phyloP scores from a whole-genome alignment of 2,888 invertebrate genomes.

The Melinopterus prodromus region DNA sequence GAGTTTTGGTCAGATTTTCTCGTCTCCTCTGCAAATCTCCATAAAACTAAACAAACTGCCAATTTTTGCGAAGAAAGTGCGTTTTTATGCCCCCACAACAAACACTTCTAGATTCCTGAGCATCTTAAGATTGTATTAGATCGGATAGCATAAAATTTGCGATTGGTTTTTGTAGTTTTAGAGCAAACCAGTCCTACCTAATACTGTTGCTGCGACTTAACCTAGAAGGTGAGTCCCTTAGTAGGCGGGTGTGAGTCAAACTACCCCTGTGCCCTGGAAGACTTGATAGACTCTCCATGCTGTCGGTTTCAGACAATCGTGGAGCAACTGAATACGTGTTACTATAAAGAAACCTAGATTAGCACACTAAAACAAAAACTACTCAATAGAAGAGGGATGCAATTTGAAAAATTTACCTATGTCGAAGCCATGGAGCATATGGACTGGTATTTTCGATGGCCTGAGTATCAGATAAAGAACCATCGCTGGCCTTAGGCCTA shows the following conservation, averaged over 20 bases:
- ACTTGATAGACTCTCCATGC: constrained; percentile 80
- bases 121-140: background rate
- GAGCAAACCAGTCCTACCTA: constrained; percentile 68
- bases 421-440: constrained; percentile 87
- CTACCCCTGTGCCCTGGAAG: constrained; percentile 67
- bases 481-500: constrained; percentile 68
- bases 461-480: constrained; percentile 87
- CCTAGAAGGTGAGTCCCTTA: constrained; percentile 76
- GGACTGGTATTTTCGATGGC: constrained; percentile 84
- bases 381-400: background rate
- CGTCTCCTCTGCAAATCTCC: too few species aligned
- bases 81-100: background rate
- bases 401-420: constrained; percentile 66
- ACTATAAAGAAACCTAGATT: constrained; percentile 59
- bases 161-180: background rate
- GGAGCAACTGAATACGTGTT: constrained; percentile 78
- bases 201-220: constrained; percentile 92
- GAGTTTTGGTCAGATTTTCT: too few species aligned
- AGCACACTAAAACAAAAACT: background rate
- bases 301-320: constrained; percentile 88
- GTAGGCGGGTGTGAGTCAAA: constrained; percentile 75
- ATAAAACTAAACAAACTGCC: too few species aligned
- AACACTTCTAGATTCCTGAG: background rate
- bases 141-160: background rate
- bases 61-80: background rate